These are phyloP conservation scores for Ceratoteleas bidentatus DNA, from an alignment of 1,140 invertebrate species.

Conservation along the genomic window DNA sequence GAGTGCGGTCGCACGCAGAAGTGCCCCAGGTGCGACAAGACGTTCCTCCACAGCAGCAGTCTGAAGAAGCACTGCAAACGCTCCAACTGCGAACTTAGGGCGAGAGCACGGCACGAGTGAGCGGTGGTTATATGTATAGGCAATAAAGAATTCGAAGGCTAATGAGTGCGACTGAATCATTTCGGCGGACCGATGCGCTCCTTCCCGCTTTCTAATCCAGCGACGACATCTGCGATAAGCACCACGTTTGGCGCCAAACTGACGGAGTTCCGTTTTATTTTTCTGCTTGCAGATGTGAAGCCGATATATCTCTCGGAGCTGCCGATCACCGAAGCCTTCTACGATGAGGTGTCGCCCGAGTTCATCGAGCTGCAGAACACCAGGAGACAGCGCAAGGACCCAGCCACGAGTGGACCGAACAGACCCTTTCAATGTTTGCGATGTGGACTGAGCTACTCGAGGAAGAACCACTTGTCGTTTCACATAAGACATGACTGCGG, in stretches of 20 bases:
- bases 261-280: slow-evolving; percentile 30
- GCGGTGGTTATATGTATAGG: too few species aligned
- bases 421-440: slow-evolving; percentile 26
- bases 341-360: too few species aligned
- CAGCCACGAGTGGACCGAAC: not conserved
- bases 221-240: too few species aligned
- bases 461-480: slow-evolving; percentile 37
- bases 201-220: not conserved
- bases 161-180: too few species aligned
- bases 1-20: slow-evolving; percentile 74
- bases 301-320: too few species aligned
- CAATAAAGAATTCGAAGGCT: not conserved
- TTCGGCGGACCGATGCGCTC: too few species aligned
- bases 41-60: slow-evolving; percentile 79
- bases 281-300: slow-evolving; percentile 57
- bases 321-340: too few species aligned
- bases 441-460: slow-evolving; percentile 47
- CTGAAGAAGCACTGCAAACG: slow-evolving; percentile 76
- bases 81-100: slow-evolving; percentile 11
- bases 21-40: slow-evolving; percentile 79
- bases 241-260: not conserved
- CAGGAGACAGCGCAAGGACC: not conserved
- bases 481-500: slow-evolving; percentile 62
- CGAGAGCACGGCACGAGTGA: not conserved
- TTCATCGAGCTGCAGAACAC: slow-evolving; percentile 42